Base-by-base conservation (phyloP, 2,888 invertebrate genomes). In the Lasioglossum lativentre region DNA sequence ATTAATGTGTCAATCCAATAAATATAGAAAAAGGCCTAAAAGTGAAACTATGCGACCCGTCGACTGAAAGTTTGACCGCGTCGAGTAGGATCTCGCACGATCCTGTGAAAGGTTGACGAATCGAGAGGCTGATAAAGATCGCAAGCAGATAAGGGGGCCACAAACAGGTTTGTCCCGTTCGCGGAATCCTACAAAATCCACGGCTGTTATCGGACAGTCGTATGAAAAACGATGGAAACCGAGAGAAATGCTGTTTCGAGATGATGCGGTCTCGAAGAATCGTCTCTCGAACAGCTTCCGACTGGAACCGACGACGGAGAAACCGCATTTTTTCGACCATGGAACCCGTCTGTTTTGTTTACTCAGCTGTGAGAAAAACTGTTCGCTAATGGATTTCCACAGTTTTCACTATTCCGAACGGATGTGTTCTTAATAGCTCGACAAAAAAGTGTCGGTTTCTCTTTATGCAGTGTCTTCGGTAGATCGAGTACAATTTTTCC, bases 41-140 rank as follows among this genome's bases (percentile, higher is more conserved):
- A 86, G 80, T 78, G 77, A 81, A 79, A 82, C 63, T 73, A 79
- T 30, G 19, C 47, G 52, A 40, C 27, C 27, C 12, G 19, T 47
- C n/a, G 30, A 19, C 47, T 10, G 12, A 5, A n/a, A 52, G 56
- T 59, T 77, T 47, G 38, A 34, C 52, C 23, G 52, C 38, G 74
- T 66, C 45, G 74, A 23, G 23, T 8, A 4, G 23, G n/a, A 30
- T 70, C 30, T 19, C 16, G 52, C n/a, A 23, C 16, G 14, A 40
- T 14, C 38, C 63, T 52, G 38, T 27, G 45, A 16, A 23, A 12
- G 16, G 16, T 1, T 27, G 23, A 52, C 40, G n/a, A 27, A 59
- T 40, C 19, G 19, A 5, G 27, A 30, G 40, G 40, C 70, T 14
- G 42, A 68, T 75, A 56, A 71, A 2, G 27, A 63, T 27, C 16